These are phyloP conservation scores for Cossypha heuglini DNA, from an alignment of 2,797 vertebrate genomes.

Conservation along the genomic window DNA sequence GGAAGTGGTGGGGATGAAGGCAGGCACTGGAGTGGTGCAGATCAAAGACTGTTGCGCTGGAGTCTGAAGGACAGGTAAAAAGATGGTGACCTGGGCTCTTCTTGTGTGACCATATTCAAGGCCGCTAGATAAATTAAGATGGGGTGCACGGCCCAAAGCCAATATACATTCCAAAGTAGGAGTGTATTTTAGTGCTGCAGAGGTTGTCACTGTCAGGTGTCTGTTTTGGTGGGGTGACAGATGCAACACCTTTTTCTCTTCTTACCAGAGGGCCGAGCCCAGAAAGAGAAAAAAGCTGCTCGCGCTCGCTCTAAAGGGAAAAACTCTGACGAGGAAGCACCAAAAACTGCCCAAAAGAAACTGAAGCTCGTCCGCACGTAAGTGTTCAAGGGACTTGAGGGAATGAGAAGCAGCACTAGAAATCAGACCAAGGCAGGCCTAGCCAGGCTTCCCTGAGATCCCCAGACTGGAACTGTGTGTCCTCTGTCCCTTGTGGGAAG, in stretches of 20 bases:
- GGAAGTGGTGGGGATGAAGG: slow-evolving; percentile 60
- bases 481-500: neutral
- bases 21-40: slow-evolving; percentile 52
- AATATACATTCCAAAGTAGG: neutral
- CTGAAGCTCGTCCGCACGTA: slow-evolving; percentile 88
- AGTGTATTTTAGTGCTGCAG: neutral
- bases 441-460: neutral
- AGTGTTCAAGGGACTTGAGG: slow-evolving; percentile 23
- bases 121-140: neutral
- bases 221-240: neutral
- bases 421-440: neutral
- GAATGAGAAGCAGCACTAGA: neutral
- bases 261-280: slow-evolving; percentile 83
- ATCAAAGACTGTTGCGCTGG: slow-evolving; percentile 52
- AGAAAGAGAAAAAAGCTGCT: slow-evolving; percentile 92
- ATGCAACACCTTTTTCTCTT: slow-evolving; percentile 30
- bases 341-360: slow-evolving; percentile 92
- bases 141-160: neutral
- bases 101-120: neutral
- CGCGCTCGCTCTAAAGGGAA: slow-evolving; percentile 93
- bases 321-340: slow-evolving; percentile 91
- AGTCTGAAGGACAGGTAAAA: slow-evolving; percentile 56
- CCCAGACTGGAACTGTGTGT: neutral
- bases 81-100: slow-evolving; percentile 19
- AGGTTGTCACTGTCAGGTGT: neutral